Evolutionary conservation across 2,113 vertebrate genomes (phyloP).

Genomic region (Scortum barcoo): DNA sequence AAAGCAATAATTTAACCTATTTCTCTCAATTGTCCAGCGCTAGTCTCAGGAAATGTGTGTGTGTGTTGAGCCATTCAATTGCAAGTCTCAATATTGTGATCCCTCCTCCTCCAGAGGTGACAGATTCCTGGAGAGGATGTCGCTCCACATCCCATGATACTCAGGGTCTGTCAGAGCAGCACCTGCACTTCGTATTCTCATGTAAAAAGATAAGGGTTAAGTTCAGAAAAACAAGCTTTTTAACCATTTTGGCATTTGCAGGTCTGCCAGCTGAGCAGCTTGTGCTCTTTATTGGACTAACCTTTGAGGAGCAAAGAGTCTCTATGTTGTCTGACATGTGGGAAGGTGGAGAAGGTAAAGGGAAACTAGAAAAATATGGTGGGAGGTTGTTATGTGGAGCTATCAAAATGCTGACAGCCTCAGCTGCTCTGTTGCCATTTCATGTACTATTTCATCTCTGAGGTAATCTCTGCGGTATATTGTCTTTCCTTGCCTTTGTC

Average conservation of each 20-base stretch:
- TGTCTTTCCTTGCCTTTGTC: conserved; percentile 38
- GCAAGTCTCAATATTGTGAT: background rate
- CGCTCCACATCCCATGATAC: conserved; percentile 33
- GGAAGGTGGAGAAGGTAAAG: conserved; percentile 43
- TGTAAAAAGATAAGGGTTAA: conserved; percentile 32
- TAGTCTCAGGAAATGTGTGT: background rate
- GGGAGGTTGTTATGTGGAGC: conserved; percentile 53
- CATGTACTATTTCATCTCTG: conserved; percentile 64
- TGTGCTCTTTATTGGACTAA: conserved; percentile 68
- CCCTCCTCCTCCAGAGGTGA: conserved; percentile 45
- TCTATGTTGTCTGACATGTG: conserved; percentile 66
- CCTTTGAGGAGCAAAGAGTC: conserved; percentile 67
- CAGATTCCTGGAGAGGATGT: conserved; percentile 42
- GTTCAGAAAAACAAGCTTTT: conserved; percentile 44
- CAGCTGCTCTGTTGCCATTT: conserved; percentile 65
- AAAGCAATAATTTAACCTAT: fast-evolving
- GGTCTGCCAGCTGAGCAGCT: conserved; percentile 42
- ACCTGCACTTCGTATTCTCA: conserved; percentile 4
- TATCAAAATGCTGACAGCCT: conserved; percentile 57
- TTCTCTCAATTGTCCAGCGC: background rate
- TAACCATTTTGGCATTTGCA: conserved; percentile 67
- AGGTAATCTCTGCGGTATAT: conserved; percentile 54
- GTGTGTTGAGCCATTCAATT: conserved; percentile 1
- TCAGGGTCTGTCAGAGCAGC: conserved; percentile 8
- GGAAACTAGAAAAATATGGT: conserved; percentile 40